These are phyloP conservation scores for Drosophila pseudotalamancana DNA, from an alignment of 2,888 invertebrate species.

Conservation along the genomic window DNA sequence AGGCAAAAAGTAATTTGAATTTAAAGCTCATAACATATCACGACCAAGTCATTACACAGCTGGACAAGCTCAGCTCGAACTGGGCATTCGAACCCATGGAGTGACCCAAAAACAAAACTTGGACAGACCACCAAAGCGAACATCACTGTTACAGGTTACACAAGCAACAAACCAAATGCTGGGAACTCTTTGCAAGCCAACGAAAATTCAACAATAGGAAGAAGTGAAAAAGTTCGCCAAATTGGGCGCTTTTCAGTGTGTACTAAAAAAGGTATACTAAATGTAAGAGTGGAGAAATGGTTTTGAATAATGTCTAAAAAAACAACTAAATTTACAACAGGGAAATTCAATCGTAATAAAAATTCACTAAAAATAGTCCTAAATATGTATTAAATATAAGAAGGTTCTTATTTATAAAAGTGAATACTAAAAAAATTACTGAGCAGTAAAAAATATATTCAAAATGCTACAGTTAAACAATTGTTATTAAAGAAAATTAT, in stretches of 20 bases:
- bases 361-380: background rate
- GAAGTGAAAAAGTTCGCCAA: conserved; percentile 4
- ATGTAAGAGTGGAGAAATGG: background rate
- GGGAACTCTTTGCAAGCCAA: conserved; percentile 30
- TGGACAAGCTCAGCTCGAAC: conserved; percentile 24
- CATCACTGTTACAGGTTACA: conserved; percentile 32
- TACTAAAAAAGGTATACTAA: conserved; percentile 2
- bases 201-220: conserved; percentile 31
- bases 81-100: conserved; percentile 12
- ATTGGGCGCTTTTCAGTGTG: background rate
- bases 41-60: conserved; percentile 71
- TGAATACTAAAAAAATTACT: too few species aligned
- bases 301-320: too few species aligned
- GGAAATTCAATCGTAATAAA: too few species aligned
- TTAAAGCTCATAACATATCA: conserved; percentile 75
- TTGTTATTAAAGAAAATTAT: too few species aligned
- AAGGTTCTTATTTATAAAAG: too few species aligned
- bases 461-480: too few species aligned
- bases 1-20: conserved; percentile 56
- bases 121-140: conserved; percentile 20
- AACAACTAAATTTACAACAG: too few species aligned
- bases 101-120: conserved; percentile 64
- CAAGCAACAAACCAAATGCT: conserved; percentile 26
- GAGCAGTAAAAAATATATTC: too few species aligned
- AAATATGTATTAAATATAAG: too few species aligned